Evolutionary conservation across 2,113 vertebrate species (phyloP).

Genomic region (Protobothrops mucrosquamatus): DNA sequence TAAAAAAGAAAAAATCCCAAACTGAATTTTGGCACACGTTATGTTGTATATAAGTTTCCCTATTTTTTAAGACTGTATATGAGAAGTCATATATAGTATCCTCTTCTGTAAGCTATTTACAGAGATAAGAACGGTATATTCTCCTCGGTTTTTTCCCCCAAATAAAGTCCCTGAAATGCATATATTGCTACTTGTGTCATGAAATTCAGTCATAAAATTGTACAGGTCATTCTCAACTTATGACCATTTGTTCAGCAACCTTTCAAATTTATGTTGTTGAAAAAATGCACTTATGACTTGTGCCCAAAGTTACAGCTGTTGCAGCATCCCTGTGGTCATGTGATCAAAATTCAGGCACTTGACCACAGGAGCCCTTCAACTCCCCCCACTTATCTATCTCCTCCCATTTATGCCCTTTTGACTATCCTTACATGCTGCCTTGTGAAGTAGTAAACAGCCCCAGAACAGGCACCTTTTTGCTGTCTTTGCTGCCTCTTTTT

Average conservation of each 20-base stretch:
- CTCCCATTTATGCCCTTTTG: no score
- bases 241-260: not conserved
- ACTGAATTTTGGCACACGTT: not conserved
- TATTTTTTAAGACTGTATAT: not conserved
- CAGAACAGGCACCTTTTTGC: no score
- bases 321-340: not conserved
- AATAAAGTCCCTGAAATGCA: not conserved
- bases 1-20: constrained; percentile 21
- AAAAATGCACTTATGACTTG: not conserved
- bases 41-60: not conserved
- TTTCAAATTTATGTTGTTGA: not conserved
- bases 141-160: not conserved
- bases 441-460: no score
- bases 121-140: not conserved
- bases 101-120: not conserved
- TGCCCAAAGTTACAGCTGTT: not conserved
- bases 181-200: not conserved
- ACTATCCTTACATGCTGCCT: no score
- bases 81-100: not conserved
- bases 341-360: not conserved
- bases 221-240: not conserved
- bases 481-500: no score
- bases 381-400: not conserved
- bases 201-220: not conserved
- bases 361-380: not conserved